phyloP scores from a whole-genome alignment of 2,797 vertebrate species.

The Lagothrix lagotricha region DNA sequence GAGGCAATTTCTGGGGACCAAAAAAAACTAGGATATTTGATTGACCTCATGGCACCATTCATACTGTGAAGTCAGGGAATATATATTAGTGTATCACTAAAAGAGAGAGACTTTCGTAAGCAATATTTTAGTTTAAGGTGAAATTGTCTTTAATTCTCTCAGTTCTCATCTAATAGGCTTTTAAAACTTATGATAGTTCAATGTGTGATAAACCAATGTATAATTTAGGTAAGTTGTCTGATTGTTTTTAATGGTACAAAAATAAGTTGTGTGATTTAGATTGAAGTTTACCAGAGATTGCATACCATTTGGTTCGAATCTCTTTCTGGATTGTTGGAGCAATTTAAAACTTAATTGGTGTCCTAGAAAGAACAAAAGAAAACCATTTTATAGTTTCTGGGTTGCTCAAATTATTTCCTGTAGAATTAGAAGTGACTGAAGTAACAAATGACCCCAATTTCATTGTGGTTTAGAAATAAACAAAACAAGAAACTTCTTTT shows the following conservation, averaged over 20 bases:
- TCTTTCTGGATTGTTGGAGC: neutral
- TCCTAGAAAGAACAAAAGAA: neutral
- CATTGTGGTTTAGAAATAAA: neutral
- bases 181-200: neutral
- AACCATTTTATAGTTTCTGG: neutral
- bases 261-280: neutral
- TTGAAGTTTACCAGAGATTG: neutral
- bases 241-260: neutral
- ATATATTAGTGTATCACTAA: neutral
- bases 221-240: neutral
- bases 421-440: neutral
- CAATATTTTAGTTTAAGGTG: neutral
- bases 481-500: neutral
- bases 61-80: neutral
- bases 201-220: neutral
- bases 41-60: neutral
- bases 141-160: neutral
- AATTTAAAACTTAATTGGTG: neutral
- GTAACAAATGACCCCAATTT: neutral
- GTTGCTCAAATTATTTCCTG: neutral
- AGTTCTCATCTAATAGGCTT: neutral
- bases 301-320: neutral
- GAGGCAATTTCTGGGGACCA: neutral
- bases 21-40: neutral
- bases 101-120: neutral